Evolutionary conservation across 2,113 vertebrate species (phyloP), one percentile per base, ranked within the genome.

Genomic region (Probosciger aterrimus): DNA sequence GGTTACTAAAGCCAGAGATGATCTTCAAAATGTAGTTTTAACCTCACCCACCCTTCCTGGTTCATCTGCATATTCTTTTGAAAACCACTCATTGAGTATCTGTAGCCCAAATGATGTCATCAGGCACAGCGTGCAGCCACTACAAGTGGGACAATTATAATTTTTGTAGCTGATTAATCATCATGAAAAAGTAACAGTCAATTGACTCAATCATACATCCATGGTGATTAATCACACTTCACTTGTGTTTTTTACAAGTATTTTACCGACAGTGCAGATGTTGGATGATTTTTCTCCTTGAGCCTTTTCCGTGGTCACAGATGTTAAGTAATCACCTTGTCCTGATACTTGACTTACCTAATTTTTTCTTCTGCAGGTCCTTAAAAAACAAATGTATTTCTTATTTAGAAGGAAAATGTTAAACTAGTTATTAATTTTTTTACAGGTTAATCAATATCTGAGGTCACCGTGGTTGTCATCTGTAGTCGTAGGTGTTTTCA

Each of bases 141-240:
- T 98, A 98, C 96, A 98, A 98, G 98, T 98, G 98, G 98, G 98
- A 98, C 98, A 98, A 98, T 98, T 98, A 98, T 98, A 98, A 98
- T 98, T 98, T 98, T 98, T 98, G 98, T 98, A 98, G 98, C 98
- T 98, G 98, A 98, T 98, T 98, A 98, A 98, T 98, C 98, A 98
- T 98, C 98, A 98, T 98, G 98, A 98, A 98, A 98, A 98, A 98
- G 98, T 98, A 98, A 98, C 98, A 98, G 98, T 98, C 98, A 98
- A 98, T 98, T 98, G 98, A 98, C 98, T 98, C 98, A 98, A 98
- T 98, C 98, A 98, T 98, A 98, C 97, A 98, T 98, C 98, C 98
- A 98, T 97, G 98, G 98, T 98, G 98, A 98, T 98, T 98, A 98
- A 98, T 98, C 98, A 98, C 97, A 98, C 98, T 98, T 98, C 98